Percentiles rank a stretch among this genome's conserved stretches.
These are phyloP conservation scores for Staurois parvus DNA, from an alignment of 2,797 vertebrate genomes.

Conservation along the genomic window DNA sequence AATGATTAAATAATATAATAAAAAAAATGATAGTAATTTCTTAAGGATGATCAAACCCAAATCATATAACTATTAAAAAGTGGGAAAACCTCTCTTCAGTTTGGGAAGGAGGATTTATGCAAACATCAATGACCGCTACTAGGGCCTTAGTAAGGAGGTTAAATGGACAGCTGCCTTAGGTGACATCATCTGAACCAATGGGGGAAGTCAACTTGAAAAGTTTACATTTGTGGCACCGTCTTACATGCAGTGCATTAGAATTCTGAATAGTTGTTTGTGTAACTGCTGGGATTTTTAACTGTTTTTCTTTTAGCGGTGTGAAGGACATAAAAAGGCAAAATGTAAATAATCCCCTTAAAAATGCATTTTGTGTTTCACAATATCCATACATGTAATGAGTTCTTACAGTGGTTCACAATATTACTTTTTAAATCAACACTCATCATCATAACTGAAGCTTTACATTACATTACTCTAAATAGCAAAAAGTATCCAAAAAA, in stretches of 20 bases:
- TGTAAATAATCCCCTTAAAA: background rate
- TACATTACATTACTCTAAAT: no score
- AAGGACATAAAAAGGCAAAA: background rate
- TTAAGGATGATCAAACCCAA: conserved; percentile 28
- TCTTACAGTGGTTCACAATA: background rate
- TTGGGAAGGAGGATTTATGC: background rate
- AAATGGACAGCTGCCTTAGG: no score
- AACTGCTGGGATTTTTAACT: background rate
- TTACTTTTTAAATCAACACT: no score
- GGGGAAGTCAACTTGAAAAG: no score
- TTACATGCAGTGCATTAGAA: background rate
- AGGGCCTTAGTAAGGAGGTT: no score
- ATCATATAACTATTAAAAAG: background rate
- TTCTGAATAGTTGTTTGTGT: background rate
- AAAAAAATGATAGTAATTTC: background rate
- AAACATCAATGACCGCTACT: no score
- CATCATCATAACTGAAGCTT: no score
- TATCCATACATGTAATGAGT: background rate
- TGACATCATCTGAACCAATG: no score
- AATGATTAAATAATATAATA: conserved; percentile 61
- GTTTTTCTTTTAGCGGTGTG: background rate
- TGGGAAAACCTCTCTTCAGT: background rate
- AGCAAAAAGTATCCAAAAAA: no score
- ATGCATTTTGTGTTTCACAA: no score
- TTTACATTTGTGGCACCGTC: background rate